Evolutionary conservation across 2,797 vertebrate species (phyloP), one percentile per base, ranked within the genome.

Genomic region (Eospalax fontanierii): DNA sequence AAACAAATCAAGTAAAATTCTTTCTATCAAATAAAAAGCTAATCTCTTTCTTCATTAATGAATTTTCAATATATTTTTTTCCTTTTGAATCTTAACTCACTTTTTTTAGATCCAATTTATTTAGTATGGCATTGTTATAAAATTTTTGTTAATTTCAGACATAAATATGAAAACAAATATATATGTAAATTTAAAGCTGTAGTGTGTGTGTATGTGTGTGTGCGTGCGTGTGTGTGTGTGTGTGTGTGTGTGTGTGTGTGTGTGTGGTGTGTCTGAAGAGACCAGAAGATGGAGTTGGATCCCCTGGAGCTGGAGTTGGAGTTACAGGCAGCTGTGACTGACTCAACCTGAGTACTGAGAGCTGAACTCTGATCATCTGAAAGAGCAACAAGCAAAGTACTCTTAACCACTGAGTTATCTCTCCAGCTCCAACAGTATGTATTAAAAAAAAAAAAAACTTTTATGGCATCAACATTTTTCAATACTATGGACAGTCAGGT

Each of bases 141-240:
- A 91, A 93, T n/a, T 85, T 82, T 81, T 81, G 73, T n/a, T 92
- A 90, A 95, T 57, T 85, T 57, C 12, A 87, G 89, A 89, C 26
- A 74, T 7, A 68, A 65, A 80, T 87, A 71, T 79, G 87, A 91
- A 93, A 89, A 81, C 65, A 83, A 1, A 63, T 14, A 12, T 14
- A 63, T 24, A 63, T 24, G n/a, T n/a, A n/a, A n/a, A 24, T 2
- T 54, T 54, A 11, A 54, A 85, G 35, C 54, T 40, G 63, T 68
- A 30, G 50, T 86, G 50, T 28, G n/a, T 30, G 10, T 38, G 22
- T 50, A 63, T 85, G 54, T 65, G 63, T 76, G 26, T 75, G 43
- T 46, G n/a, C 46, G 21, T 50, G 26, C 30, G 43, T 76, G 43
- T 76, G 43, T 76, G 43, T 76, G 43, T 76, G 43, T 76, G 28